Conservation (phyloP, 2,113 vertebrate species). For the Arothron firmamentum region DNA sequence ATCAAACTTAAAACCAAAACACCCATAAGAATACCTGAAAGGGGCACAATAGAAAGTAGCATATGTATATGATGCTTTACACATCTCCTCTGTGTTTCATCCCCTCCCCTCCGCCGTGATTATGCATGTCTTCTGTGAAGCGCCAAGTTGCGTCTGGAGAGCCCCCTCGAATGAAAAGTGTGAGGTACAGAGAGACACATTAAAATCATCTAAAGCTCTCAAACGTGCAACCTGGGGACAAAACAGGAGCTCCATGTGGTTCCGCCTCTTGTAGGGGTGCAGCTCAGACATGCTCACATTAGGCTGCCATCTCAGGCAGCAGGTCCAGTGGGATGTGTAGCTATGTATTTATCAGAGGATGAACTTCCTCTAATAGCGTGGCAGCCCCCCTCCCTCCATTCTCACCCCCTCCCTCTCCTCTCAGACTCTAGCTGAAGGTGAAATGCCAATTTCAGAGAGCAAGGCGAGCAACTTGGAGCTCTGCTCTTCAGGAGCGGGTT, state of each 20-base stretch:
- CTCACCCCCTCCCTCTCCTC: conserved; percentile 14
- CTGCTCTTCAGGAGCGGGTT: conserved; percentile 44
- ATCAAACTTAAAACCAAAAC: conserved; percentile 74
- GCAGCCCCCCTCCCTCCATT: conserved; percentile 17
- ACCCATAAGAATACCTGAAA: conserved; percentile 79
- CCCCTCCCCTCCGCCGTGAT: conserved; percentile 57
- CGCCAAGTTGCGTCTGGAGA: conserved; percentile 70
- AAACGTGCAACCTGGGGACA: conserved; percentile 79
- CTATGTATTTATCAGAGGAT: conserved; percentile 78
- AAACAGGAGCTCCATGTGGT: conserved; percentile 69
- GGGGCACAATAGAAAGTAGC: conserved; percentile 70
- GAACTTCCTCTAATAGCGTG: conserved; percentile 65
- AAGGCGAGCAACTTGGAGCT: conserved; percentile 27
- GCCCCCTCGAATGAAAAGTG: conserved; percentile 63
- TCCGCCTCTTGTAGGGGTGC: conserved; percentile 72
- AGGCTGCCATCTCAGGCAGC: conserved; percentile 69
- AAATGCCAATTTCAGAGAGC: conserved; percentile 62
- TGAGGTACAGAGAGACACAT: conserved; percentile 65
- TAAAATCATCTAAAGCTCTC: conserved; percentile 71
- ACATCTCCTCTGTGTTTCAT: conserved; percentile 66
- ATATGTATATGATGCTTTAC: conserved; percentile 75
- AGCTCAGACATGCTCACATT: conserved; percentile 72
- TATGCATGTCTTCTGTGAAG: conserved; percentile 73
- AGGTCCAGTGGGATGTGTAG: conserved; percentile 75
- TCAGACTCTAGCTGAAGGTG: conserved; percentile 61